Evolutionary conservation across 2,113 vertebrate species (phyloP).

Genomic region (Choloepus hoffmanni): DNA sequence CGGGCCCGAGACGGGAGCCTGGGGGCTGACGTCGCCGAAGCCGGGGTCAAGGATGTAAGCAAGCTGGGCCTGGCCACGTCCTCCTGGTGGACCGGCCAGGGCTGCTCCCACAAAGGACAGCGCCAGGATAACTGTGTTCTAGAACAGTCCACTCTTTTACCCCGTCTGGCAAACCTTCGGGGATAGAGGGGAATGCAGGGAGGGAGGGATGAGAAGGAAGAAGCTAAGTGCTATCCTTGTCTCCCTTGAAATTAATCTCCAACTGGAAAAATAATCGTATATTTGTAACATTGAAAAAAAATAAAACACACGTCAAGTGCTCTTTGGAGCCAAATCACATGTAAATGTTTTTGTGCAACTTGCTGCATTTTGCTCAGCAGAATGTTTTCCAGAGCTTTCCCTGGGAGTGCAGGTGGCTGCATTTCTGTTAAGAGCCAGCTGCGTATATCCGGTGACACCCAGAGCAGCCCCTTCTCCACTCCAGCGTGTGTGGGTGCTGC

Average conservation of each 20-base stretch:
- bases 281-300: not conserved
- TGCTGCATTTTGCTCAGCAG: too few relatives aligned
- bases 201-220: not conserved
- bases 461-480: not conserved
- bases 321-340: not conserved
- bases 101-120: fast-evolving
- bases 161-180: not conserved
- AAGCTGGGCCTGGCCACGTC: not conserved
- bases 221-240: too few relatives aligned
- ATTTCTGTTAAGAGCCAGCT: not conserved
- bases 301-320: fast-evolving
- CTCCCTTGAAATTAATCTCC: not conserved
- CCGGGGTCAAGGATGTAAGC: fast-evolving
- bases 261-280: not conserved
- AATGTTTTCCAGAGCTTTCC: not conserved
- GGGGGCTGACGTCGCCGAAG: not conserved
- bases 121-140: not conserved
- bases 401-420: not conserved
- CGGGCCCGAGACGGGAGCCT: fast-evolving
- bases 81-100: fast-evolving
- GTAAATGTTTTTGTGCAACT: fast-evolving
- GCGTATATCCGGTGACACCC: not conserved
- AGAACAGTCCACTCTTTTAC: not conserved
- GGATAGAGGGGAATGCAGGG: too few relatives aligned
- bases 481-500: fast-evolving